These are phyloP conservation scores for Albula glossodonta DNA, from an alignment of 2,113 vertebrate genomes.

Conservation along the genomic window DNA sequence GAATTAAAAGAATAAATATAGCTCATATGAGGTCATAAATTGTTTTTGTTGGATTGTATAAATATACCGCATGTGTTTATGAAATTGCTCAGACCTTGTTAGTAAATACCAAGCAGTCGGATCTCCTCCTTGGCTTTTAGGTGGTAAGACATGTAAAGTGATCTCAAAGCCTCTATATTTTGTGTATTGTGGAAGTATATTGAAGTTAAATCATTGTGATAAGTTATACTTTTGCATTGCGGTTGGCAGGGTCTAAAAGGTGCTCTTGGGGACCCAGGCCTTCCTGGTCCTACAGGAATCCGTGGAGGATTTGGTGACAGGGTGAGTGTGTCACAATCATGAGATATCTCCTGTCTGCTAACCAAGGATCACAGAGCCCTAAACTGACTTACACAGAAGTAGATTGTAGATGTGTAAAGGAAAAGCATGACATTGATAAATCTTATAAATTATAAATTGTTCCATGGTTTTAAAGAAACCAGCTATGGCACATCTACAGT, in stretches of 20 bases:
- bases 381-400: not conserved
- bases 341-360: not conserved
- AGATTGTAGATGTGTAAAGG: not conserved
- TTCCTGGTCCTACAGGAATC: slow-evolving; percentile 90
- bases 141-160: not conserved
- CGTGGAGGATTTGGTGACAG: slow-evolving; percentile 85
- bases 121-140: not conserved
- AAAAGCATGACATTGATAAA: not conserved
- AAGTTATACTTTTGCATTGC: slow-evolving; percentile 16
- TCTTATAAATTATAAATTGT: not conserved
- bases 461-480: not conserved
- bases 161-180: not conserved
- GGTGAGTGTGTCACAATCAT: slow-evolving; percentile 69
- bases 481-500: no score
- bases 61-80: no score
- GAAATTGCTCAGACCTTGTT: no score
- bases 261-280: slow-evolving; percentile 82
- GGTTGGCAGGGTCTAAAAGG: slow-evolving; percentile 81
- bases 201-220: not conserved
- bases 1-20: not conserved
- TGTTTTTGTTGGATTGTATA: no score
- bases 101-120: no score
- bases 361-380: not conserved
- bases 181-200: not conserved
- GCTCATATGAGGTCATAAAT: not conserved